Conservation (phyloP, 2,113 vertebrate species). For the Nothoprocta perdicaria region DNA sequence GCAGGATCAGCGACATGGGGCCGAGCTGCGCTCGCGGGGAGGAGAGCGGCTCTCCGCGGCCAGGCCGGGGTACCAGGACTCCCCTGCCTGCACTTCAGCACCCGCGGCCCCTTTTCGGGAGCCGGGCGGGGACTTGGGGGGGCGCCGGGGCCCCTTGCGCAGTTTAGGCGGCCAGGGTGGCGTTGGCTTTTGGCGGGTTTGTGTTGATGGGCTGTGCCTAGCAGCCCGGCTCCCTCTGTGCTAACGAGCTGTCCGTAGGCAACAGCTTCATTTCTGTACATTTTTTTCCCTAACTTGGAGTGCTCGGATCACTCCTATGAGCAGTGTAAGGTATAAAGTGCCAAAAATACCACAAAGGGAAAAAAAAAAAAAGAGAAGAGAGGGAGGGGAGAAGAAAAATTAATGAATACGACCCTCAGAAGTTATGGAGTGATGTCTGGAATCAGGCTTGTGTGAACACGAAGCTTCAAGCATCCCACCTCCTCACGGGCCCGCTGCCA, state of each 20-base stretch:
- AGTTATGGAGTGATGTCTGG: neutral
- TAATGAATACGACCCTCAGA: too few relatives aligned
- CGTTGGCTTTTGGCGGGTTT: neutral
- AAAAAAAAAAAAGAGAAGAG: neutral
- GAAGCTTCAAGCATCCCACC: accelerated
- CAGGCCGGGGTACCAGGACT: neutral
- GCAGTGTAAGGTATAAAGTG: neutral
- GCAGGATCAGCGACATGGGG: neutral
- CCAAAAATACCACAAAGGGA: accelerated
- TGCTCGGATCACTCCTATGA: too few relatives aligned
- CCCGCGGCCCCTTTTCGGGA: too few relatives aligned
- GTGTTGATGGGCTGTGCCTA: neutral
- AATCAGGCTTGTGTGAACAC: too few relatives aligned
- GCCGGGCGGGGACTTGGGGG: accelerated
- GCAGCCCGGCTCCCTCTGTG: neutral
- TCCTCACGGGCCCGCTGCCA: accelerated
- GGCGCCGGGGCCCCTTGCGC: neutral
- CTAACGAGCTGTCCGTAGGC: too few relatives aligned
- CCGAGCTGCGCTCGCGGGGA: neutral
- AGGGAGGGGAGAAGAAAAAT: too few relatives aligned
- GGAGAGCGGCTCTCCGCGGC: neutral
- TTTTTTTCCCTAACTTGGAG: neutral
- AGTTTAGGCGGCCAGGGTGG: neutral
- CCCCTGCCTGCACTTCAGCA: too few relatives aligned
- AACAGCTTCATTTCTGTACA: neutral